phyloP scores from a whole-genome alignment of 2,888 invertebrate genomes.

The Pediacus dermestoides region DNA sequence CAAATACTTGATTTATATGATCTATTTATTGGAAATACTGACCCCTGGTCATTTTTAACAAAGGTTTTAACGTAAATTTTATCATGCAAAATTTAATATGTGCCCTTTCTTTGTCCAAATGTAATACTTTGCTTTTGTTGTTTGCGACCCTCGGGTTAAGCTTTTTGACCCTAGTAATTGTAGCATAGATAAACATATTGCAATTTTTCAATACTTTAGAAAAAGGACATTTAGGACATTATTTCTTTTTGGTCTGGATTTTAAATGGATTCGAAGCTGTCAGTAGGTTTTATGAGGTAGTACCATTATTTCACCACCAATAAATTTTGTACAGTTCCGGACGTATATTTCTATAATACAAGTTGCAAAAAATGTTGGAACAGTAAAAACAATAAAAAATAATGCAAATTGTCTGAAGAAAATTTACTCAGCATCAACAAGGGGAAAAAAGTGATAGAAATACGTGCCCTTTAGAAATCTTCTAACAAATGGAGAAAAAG shows the following conservation, averaged over 20 bases:
- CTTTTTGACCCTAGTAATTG: slow-evolving; percentile 49
- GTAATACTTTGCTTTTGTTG: slow-evolving; percentile 38
- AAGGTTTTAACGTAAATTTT: slow-evolving; percentile 38
- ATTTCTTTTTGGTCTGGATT: slow-evolving; percentile 6
- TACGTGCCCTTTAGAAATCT: too few relatives aligned
- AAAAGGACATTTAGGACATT: slow-evolving; percentile 14
- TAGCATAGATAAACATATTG: slow-evolving; percentile 49
- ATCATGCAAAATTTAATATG: slow-evolving; percentile 44
- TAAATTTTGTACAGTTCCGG: too few relatives aligned
- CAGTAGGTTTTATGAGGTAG: too few relatives aligned
- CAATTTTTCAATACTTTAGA: slow-evolving; percentile 46
- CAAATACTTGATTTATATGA: slow-evolving; percentile 49
- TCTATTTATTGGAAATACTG: slow-evolving; percentile 42
- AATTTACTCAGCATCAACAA: too few relatives aligned
- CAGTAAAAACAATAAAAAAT: too few relatives aligned
- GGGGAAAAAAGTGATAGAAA: too few relatives aligned
- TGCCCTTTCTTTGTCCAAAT: slow-evolving; percentile 38
- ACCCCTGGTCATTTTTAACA: slow-evolving; percentile 40
- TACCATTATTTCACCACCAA: too few relatives aligned
- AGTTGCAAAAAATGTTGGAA: too few relatives aligned
- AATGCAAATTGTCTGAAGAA: too few relatives aligned
- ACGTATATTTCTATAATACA: too few relatives aligned
- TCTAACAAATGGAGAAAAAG: too few relatives aligned
- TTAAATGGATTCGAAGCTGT: slow-evolving; percentile 3
- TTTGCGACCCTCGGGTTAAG: slow-evolving; percentile 46